A percentile compares a stretch with the other conserved stretches of the same genome.
Evolutionary conservation across 1,140 invertebrate genomes (phyloP).

Genomic region (Trichomalopsis sarcophagae): DNA sequence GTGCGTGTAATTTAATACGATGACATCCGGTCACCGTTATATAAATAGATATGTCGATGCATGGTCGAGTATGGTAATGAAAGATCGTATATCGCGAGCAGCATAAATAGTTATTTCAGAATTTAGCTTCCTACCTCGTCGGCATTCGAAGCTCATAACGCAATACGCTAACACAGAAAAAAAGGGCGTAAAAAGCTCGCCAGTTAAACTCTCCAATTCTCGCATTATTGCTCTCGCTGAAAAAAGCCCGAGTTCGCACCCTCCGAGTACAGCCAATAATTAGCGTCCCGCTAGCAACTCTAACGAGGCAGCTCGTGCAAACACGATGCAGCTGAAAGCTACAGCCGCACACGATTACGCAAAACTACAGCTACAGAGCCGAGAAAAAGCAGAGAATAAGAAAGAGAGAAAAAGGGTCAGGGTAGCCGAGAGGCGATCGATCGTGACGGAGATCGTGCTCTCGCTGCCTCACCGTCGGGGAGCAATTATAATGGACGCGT

Average conservation of each 20-base stretch:
- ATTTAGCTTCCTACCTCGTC: slow-evolving; percentile 5
- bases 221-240: background rate
- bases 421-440: background rate
- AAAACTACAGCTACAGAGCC: background rate
- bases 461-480: background rate
- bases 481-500: slow-evolving; percentile 22
- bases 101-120: slow-evolving; percentile 26
- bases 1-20: background rate
- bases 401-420: background rate
- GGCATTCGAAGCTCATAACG: background rate
- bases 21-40: background rate
- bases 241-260: background rate
- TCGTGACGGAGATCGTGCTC: background rate
- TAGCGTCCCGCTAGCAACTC: background rate
- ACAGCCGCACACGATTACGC: background rate
- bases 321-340: background rate
- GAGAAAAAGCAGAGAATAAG: too few species aligned
- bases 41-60: background rate
- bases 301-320: background rate
- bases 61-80: slow-evolving; percentile 34
- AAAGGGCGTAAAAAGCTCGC: background rate
- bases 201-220: background rate
- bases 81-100: slow-evolving; percentile 15
- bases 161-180: background rate
- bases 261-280: background rate